Base-by-base conservation (phyloP, 2,797 vertebrate species). In the Rhinogobio ventralis region DNA sequence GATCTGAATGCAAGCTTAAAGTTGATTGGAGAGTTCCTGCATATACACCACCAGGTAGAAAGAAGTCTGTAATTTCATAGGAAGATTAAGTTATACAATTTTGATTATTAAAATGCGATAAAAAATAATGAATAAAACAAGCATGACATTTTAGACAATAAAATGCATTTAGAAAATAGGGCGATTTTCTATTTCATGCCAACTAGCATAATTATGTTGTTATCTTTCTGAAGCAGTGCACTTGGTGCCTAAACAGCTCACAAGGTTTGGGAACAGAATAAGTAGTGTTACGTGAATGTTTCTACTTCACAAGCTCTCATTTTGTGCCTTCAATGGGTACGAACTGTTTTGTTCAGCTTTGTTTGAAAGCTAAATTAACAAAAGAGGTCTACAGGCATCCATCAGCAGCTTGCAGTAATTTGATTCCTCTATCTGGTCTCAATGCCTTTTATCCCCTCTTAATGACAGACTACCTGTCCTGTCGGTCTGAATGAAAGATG, bases 371-470 rank as follows among this genome's bases (percentile, higher is more conserved):
- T 7, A 62, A 79, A 39, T 28, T n/a, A 30, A 79, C 25, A 28
- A 30, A 36, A 71, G 30, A 51, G 36, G 45, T 39, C 10, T 20
- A 45, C 30, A 57, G 64, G 51, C 20, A 42, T 49, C 64, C 49
- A 66, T 39, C 62, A 45, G 64, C 19, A 57, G 49, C 64, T 57
- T 78, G 36, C 39, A 14, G 76, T 73, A 85, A 85, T 85, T 80
- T 28, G 57, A 69, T 85, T 64, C 42, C 25, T 66, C 20, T 51
- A 67, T 67, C 55, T 60, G 30, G 13, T 45, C 36, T 30, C n/a
- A 60, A 15, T 77, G 14, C 4, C 53, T 76, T 68, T 68, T 68
- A 64, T 74, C 25, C 42, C 30, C 30, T 76, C 42, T 64, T 46
- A 49, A 20, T 45, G n/a, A 15, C 33, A 36, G 36, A 68, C 51